Conservation (phyloP, 35 echinoderm and acorn worm species). For the Lytechinus variegatus region DNA sequence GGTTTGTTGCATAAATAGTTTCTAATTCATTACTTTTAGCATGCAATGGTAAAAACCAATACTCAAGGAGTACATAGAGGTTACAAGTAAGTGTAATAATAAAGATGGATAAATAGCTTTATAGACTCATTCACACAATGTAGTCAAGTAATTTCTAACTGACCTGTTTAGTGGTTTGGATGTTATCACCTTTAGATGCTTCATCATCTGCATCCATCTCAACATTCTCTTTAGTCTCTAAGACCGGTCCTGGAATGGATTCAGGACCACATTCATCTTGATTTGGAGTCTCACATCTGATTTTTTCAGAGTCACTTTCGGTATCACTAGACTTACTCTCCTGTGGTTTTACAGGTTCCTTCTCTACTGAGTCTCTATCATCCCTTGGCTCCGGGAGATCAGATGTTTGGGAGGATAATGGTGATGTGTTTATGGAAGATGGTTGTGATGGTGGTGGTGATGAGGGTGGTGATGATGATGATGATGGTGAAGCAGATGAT, state of each 20-base stretch:
- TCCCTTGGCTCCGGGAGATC: neutral
- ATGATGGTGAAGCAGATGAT: neutral
- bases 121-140: neutral
- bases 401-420: neutral
- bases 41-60: too few relatives aligned
- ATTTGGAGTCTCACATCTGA: neutral
- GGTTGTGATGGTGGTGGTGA: constrained; percentile 10
- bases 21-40: too few relatives aligned
- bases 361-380: neutral
- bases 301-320: neutral
- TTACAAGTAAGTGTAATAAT: too few relatives aligned
- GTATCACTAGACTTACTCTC: neutral
- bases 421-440: neutral
- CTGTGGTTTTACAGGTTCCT: neutral
- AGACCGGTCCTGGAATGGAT: neutral
- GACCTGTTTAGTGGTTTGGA: constrained; percentile 8
- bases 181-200: constrained; percentile 35
- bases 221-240: neutral
- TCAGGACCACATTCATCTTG: neutral
- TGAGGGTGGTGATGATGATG: neutral
- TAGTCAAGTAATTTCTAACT: neutral
- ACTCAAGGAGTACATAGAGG: too few relatives aligned
- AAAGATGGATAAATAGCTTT: too few relatives aligned
- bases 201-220: constrained; percentile 47
- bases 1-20: too few relatives aligned